Evolutionary conservation across 2,888 invertebrate species (phyloP).

Genomic region (Gymnosoma rotundatum): DNA sequence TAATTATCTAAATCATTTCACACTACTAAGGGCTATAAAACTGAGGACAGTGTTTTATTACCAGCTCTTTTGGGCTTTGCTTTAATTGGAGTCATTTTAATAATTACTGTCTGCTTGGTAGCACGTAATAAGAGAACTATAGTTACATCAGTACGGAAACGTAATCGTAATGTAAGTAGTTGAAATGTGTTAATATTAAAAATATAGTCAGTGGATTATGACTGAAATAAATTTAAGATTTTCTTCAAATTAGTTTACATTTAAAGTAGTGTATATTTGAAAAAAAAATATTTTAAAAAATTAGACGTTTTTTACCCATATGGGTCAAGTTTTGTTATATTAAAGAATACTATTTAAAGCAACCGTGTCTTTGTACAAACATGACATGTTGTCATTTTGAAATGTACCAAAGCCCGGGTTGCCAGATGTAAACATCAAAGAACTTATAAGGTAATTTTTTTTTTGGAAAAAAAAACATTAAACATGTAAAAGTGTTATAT

Average conservation of each 20-base stretch:
- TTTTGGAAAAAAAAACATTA: too few species aligned
- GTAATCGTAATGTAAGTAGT: constrained; percentile 81
- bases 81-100: constrained; percentile 83
- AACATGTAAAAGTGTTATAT: too few species aligned
- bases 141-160: constrained; percentile 80
- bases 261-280: background rate
- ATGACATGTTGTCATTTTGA: background rate
- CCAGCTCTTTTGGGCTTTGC: constrained; percentile 83
- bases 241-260: too few species aligned
- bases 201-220: background rate
- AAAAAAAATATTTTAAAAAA: background rate
- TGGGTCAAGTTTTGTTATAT: background rate
- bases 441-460: too few species aligned
- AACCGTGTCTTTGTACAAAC: background rate
- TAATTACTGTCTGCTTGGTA: constrained; percentile 83
- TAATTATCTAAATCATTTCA: too few species aligned
- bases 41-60: constrained; percentile 85
- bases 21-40: constrained; percentile 83
- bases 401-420: background rate
- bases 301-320: background rate
- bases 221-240: too few species aligned
- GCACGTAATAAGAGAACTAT: constrained; percentile 82
- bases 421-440: too few species aligned
- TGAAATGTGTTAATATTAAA: background rate
- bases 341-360: background rate